Evolutionary conservation across 2,888 invertebrate species (phyloP).

Genomic region (Rhamphomyia laevipes): DNA sequence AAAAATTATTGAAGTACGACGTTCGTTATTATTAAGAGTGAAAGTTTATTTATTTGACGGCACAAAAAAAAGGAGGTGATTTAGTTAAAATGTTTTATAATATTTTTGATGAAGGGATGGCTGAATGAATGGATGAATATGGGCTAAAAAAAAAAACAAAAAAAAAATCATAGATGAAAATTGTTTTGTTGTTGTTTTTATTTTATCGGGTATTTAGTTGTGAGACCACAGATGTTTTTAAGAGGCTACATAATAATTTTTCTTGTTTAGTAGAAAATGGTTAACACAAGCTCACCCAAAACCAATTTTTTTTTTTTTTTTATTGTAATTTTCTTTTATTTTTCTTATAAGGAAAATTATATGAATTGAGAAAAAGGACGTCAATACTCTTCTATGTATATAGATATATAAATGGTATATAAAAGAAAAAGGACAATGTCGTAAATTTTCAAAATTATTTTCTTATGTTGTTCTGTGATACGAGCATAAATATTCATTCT

Average conservation of each 20-base stretch:
- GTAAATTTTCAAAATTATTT: neutral
- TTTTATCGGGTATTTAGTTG: neutral
- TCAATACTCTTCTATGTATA: neutral
- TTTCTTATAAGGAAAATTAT: no score
- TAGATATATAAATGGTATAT: neutral
- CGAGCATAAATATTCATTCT: no score
- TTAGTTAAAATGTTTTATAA: no score
- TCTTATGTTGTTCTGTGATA: neutral
- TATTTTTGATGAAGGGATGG: no score
- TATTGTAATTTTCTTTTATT: no score
- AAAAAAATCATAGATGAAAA: neutral
- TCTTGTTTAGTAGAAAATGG: neutral
- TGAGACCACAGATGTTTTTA: conserved; percentile 5
- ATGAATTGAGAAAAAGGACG: neutral
- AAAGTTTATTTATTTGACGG: no score
- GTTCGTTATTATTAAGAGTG: no score
- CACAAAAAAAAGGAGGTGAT: no score
- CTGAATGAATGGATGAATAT: neutral
- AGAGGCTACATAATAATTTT: conserved; percentile 5
- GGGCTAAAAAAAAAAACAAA: neutral
- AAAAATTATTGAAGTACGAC: neutral
- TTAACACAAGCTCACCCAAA: neutral
- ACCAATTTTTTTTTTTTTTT: no score
- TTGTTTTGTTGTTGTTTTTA: neutral
- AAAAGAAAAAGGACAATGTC: conserved; percentile 1